These are phyloP conservation scores for Sipunculus nudus DNA, from an alignment of 2,888 invertebrate species.

Conservation along the genomic window DNA sequence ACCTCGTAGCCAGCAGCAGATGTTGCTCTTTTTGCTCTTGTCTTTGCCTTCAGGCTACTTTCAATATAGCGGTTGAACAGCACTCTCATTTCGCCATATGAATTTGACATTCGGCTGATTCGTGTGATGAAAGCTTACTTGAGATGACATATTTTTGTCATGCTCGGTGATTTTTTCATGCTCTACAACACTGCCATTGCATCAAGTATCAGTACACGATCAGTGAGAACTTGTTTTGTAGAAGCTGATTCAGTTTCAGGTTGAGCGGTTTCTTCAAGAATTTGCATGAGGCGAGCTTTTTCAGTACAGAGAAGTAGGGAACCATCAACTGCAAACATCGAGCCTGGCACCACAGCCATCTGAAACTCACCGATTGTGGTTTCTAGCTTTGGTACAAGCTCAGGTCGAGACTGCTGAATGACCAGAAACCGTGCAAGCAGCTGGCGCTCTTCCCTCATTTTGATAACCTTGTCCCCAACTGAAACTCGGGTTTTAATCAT, in stretches of 20 bases:
- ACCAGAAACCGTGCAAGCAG: constrained; percentile 8
- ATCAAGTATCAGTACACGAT: too few species aligned
- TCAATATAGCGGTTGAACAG: constrained; percentile 18
- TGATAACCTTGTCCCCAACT: constrained; percentile 8
- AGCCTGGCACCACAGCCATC: constrained; percentile 17
- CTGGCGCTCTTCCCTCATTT: constrained; percentile 7
- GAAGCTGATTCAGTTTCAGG: too few species aligned
- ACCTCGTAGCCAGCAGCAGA: too few species aligned
- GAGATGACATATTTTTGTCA: constrained; percentile 8
- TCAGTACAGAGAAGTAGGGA: constrained; percentile 21
- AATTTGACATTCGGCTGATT: neutral
- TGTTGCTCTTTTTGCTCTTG: constrained; percentile 12
- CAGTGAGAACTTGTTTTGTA: too few species aligned
- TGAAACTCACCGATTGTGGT: constrained; percentile 19
- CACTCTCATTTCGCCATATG: neutral
- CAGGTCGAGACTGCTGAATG: constrained; percentile 9
- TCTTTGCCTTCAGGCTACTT: constrained; percentile 10
- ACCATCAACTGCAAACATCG: constrained; percentile 20
- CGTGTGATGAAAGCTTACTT: constrained; percentile 1
- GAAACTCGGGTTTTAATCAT: neutral
- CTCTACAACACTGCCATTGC: constrained; percentile 25
- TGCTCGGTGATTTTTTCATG: constrained; percentile 11
- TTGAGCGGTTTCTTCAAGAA: too few species aligned
- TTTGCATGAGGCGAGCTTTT: constrained; percentile 21
- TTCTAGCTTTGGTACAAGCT: constrained; percentile 20